Evolutionary conservation across 1,140 invertebrate genomes (phyloP), one percentile per base, ranked within the genome.

Genomic region (Drosophila bocqueti): DNA sequence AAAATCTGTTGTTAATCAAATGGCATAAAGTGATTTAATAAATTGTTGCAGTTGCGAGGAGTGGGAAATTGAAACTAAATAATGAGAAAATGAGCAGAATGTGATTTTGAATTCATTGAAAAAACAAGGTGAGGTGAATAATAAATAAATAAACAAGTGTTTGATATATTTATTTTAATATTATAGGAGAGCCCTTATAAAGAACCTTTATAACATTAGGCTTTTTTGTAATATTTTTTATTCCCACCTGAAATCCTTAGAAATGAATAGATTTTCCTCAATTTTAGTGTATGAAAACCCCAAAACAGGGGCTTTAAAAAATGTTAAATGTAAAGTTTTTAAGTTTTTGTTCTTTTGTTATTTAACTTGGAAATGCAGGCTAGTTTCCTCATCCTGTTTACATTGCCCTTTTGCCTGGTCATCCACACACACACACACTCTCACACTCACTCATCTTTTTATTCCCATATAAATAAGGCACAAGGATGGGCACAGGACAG

Each of bases 1-100:
- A 49, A 47, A 75, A 75, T 64, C 59, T 57, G 59, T 24, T 43
- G 24, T 36, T 36, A 15, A 65, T 65, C 63, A 65, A 65, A 65
- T 26, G 29, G 29, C 31, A 34, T 61, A 24, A 64, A 60, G 16
- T 42, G n/a, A 60, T 60, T 60, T 7, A 16, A 60, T 60, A 55
- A 38, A 38, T 55, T 55, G 18, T 36, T 21, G 50, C 31, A 21
- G 8, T 54, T 36, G 11, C 29, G 0, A 4, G 10, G 0, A 18
- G 18, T 18, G 29, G 6, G 10, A 18, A 34, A 52, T 54, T 54
- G 18, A 21, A 21, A 54, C 36, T 21, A 1, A 54, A 54, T 54
- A 54, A 15, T 54, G 7, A 4, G 29, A 9, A 21, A 54, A 15
- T 13, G 4, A 36, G 4, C 16, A n/a, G 4, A 29, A 50, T n/a